phyloP scores from a whole-genome alignment of 2,113 vertebrate genomes.

The Petromus typicus region DNA sequence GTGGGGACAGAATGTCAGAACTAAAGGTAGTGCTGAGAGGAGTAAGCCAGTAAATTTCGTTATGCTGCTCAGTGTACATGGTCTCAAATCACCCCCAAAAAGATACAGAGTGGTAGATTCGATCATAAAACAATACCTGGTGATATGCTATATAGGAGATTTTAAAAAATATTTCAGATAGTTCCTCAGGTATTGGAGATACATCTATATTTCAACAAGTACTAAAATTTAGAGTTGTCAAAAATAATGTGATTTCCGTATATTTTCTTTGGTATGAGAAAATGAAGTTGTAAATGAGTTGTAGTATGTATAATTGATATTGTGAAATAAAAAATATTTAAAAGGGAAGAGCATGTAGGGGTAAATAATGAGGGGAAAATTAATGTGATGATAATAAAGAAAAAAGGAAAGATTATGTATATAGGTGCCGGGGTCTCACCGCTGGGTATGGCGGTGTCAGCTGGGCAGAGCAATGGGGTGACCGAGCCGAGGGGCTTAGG shows the following conservation, averaged over 20 bases:
- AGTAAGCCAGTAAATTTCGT: background rate
- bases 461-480: no score
- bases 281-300: no score
- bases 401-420: no score
- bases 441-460: no score
- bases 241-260: background rate
- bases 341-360: no score
- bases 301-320: no score
- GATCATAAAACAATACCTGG: background rate
- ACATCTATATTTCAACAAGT: background rate
- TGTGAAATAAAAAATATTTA: no score
- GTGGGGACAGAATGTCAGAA: background rate
- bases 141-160: background rate
- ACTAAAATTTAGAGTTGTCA: background rate
- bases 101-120: background rate
- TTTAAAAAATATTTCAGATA: background rate
- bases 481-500: no score
- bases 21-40: background rate
- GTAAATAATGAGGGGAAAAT: no score
- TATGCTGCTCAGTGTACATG: background rate
- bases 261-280: no score
- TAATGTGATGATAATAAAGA: no score
- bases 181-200: background rate
- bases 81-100: background rate
- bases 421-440: no score